Percentiles rank a stretch among this genome's conserved stretches.
These are phyloP conservation scores for Hyposmocoma kahamanoa DNA, from an alignment of 1,140 invertebrate species.

Conservation along the genomic window DNA sequence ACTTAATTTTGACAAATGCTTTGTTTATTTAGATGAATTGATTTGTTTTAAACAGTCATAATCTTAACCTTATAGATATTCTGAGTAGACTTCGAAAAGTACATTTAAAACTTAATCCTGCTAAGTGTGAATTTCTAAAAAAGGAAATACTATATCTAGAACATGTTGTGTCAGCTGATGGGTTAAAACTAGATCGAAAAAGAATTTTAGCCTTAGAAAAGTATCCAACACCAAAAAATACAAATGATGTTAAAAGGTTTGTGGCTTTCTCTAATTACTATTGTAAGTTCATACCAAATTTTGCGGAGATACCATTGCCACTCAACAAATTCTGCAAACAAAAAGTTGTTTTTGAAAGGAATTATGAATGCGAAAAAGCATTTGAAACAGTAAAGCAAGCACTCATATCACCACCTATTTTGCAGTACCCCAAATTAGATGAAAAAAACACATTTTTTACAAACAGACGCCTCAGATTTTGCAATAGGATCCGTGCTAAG, in stretches of 20 bases:
- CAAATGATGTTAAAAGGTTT: constrained; percentile 50
- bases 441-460: constrained; percentile 1
- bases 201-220: constrained; percentile 47
- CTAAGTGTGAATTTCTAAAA: constrained; percentile 30
- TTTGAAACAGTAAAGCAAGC: background rate
- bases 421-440: background rate
- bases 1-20: constrained; percentile 21
- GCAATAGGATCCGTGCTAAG: background rate
- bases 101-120: constrained; percentile 43
- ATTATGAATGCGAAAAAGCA: background rate
- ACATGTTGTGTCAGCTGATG: constrained; percentile 42
- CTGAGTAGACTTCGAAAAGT: constrained; percentile 29
- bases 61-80: constrained; percentile 15
- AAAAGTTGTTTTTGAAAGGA: background rate
- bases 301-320: constrained; percentile 29
- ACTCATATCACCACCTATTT: background rate
- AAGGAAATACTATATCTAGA: constrained; percentile 58
- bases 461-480: background rate
- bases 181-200: constrained; percentile 47
- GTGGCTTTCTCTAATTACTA: constrained; percentile 59
- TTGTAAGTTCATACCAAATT: constrained; percentile 50
- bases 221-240: constrained; percentile 44
- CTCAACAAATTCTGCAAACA: background rate
- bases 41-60: constrained; percentile 53
- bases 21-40: constrained; percentile 54